phyloP scores from a whole-genome alignment of 1,140 invertebrate genomes.

The Calycopis cecrops region DNA sequence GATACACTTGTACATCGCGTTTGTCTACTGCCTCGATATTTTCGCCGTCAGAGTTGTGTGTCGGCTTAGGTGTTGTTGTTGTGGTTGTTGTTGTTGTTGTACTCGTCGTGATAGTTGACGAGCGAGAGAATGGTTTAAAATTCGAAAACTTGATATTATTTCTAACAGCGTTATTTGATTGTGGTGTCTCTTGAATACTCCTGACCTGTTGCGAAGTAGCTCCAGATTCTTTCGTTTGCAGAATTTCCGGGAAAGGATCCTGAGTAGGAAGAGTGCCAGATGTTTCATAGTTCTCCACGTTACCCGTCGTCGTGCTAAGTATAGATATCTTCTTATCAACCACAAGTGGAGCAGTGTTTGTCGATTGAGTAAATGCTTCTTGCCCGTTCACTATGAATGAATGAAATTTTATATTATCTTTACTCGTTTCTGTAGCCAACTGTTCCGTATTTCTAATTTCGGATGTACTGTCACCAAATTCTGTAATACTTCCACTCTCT shows the following conservation, averaged over 20 bases:
- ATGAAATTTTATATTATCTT: conserved; percentile 57
- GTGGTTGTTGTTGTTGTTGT: conserved; percentile 72
- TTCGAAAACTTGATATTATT: conserved; percentile 35
- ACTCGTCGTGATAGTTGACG: conserved; percentile 43
- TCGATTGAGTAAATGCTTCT: conserved; percentile 54
- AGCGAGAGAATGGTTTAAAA: conserved; percentile 32
- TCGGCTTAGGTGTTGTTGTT: conserved; percentile 77
- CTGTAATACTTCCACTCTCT: conserved; percentile 61
- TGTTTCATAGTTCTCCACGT: conserved; percentile 63
- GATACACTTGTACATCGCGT: conserved; percentile 86
- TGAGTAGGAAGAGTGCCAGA: conserved; percentile 47
- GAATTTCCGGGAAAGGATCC: conserved; percentile 57
- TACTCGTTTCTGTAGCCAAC: conserved; percentile 19
- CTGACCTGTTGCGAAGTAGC: conserved; percentile 58
- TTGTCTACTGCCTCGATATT: conserved; percentile 79
- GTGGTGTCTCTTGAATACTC: conserved; percentile 49
- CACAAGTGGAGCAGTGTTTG: conserved; percentile 41
- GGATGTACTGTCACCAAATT: conserved; percentile 20
- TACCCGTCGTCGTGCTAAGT: conserved; percentile 57
- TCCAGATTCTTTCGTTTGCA: conserved; percentile 53
- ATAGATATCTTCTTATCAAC: conserved; percentile 64
- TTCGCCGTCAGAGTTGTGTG: conserved; percentile 78
- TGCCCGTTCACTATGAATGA: conserved; percentile 70
- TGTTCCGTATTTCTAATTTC: conserved; percentile 35
- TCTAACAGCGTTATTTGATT: conserved; percentile 34